phyloP scores from a whole-genome alignment of 2,888 invertebrate species.

The Eumerus sabulonum region DNA sequence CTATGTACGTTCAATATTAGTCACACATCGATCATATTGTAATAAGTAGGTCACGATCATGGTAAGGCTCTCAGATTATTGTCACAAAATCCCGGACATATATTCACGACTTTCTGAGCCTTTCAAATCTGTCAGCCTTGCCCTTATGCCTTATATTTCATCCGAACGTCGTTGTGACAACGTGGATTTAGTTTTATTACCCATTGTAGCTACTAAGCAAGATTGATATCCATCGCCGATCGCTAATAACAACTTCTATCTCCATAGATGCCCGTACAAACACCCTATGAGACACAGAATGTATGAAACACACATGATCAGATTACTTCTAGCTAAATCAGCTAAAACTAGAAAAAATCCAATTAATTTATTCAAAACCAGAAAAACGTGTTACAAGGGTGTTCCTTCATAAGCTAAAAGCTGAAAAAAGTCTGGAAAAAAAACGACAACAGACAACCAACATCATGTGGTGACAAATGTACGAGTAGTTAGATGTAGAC shows the following conservation, averaged over 20 bases:
- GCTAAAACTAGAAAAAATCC: constrained; percentile 8
- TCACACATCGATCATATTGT: no score
- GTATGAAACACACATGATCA: constrained; percentile 18
- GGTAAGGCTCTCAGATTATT: no score
- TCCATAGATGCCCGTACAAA: constrained; percentile 36
- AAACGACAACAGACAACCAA: constrained; percentile 28
- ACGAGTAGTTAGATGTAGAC: constrained; percentile 55
- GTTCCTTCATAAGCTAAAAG: constrained; percentile 63
- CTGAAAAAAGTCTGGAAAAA: constrained; percentile 9
- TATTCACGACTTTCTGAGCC: no score
- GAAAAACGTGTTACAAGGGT: constrained; percentile 68
- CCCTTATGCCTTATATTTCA: constrained; percentile 34
- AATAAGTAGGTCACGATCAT: no score
- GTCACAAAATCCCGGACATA: no score
- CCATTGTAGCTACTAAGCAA: constrained; percentile 12
- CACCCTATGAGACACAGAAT: constrained; percentile 44
- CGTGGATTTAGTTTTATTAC: constrained; percentile 32
- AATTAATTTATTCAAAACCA: constrained; percentile 65
- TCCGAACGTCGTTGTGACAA: constrained; percentile 31
- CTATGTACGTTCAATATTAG: no score
- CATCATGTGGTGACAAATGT: constrained; percentile 65
- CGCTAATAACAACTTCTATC: constrained; percentile 11
- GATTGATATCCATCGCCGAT: neutral
- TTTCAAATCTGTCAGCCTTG: constrained; percentile 19
- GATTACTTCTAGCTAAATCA: constrained; percentile 36